Conservation (phyloP, 2,797 vertebrate species). For the Lophotriccus pileatus region DNA sequence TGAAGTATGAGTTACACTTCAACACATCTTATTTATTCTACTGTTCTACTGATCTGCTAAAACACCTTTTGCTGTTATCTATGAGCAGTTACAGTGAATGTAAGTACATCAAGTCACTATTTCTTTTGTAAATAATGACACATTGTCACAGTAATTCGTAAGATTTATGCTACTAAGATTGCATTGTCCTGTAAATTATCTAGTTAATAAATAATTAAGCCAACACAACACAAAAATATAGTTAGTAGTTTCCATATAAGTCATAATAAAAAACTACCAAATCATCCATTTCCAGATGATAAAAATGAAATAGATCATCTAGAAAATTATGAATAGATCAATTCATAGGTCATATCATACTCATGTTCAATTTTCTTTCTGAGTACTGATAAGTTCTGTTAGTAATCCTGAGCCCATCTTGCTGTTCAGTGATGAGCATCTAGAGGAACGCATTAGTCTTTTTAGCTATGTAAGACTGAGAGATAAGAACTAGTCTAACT, state of each 20-base stretch:
- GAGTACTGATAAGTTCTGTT: not conserved
- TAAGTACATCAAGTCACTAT: not conserved
- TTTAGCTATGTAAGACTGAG: not conserved
- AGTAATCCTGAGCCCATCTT: not conserved
- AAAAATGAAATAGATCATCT: not conserved
- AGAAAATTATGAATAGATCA: not conserved
- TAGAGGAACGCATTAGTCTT: not conserved
- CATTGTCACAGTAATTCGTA: not conserved
- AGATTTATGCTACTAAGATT: not conserved
- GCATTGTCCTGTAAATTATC: not conserved
- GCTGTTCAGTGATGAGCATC: not conserved
- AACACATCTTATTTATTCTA: not conserved
- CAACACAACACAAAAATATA: not conserved
- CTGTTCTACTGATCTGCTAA: not conserved
- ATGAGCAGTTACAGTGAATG: not conserved
- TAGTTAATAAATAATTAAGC: constrained; percentile 20
- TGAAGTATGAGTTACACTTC: not conserved
- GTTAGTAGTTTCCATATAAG: not conserved
- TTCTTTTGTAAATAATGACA: not conserved
- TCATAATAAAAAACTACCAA: not conserved
- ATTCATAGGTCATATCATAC: not conserved
- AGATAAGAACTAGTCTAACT: not conserved
- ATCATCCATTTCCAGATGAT: not conserved
- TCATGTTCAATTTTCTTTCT: not conserved
- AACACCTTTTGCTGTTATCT: not conserved